phyloP scores from a whole-genome alignment of 37 sponge, comb jelly and placozoan species.

The Aplysina aerophoba region DNA sequence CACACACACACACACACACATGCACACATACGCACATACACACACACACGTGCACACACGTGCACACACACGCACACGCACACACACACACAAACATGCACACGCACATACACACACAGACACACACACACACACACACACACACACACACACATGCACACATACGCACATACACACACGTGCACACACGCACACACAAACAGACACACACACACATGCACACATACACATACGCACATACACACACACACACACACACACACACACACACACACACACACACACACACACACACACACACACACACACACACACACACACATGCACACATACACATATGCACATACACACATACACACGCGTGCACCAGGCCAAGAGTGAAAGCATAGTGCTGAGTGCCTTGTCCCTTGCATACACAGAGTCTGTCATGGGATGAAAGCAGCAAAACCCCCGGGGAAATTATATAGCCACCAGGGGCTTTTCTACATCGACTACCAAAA shows the following conservation, averaged over 20 bases:
- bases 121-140: slow-evolving; percentile 31
- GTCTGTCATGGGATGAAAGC: too few relatives aligned
- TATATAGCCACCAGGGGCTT: too few relatives aligned
- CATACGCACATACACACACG: slow-evolving; percentile 4
- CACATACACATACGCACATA: slow-evolving; percentile 20
- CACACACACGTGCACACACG: not conserved
- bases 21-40: not conserved
- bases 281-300: slow-evolving; percentile 2
- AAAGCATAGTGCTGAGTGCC: too few relatives aligned
- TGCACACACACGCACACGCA: slow-evolving; percentile 17
- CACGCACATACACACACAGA: slow-evolving; percentile 20
- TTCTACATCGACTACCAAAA: too few relatives aligned
- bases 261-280: not conserved
- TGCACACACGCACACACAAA: slow-evolving; percentile 8
- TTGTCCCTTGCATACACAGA: too few relatives aligned
- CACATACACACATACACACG: not conserved
- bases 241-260: slow-evolving; percentile 25
- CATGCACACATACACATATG: not conserved
- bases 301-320: not conserved
- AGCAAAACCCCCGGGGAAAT: too few relatives aligned
- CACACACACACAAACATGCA: slow-evolving; percentile 19
- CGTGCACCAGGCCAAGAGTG: not conserved
- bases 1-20: not conserved
- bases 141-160: slow-evolving; percentile 26
- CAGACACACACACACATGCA: slow-evolving; percentile 18